Base-by-base conservation (phyloP, 2,797 vertebrate genomes). In the Scolopax bukidnonensis region DNA sequence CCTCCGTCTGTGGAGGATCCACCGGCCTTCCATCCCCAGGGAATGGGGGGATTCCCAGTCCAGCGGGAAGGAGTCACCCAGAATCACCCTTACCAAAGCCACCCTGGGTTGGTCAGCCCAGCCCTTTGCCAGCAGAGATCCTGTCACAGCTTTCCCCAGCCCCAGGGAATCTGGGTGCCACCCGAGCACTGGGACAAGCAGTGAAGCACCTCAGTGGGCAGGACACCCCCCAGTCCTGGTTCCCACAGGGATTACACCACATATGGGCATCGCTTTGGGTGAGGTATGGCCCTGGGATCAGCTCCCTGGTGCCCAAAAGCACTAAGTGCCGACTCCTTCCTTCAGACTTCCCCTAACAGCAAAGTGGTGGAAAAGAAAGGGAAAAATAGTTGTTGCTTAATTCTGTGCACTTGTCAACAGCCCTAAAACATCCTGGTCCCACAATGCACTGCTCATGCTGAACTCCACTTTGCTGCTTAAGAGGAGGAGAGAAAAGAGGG, bases 171-270 rank as follows among this genome's bases (percentile, higher is more conserved):
- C 27, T 45, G 36, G 7, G 14, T 64, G 11, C 9, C 57, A 50
- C 11, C 23, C 12, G 16, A 53, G 50, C 40, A 32, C 38, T 36
- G 24, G 40, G 27, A 11, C 0, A 2, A 53, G 70, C 32, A 50
- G 19, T 4, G 60, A 54, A 54, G 24, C 32, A 23, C 11, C 0
- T 0, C 51, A 79, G 30, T 0, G 9, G 10, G 51, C 59, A 87
- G 43, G 57, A 61, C 11, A 20, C 3, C 2, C 23, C 23, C 12
- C 23, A 15, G 17, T 2, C n/a, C 38, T 0, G 0, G 12, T 15
- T 56, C 32, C 41, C 4, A 1, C 8, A 30, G 13, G 20, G 32
- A 33, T 0, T 36, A 11, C 33, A 47, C 16, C 23, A 24, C 28
- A 10, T 0, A 0, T 24, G 25, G 28, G 38, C 33, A 88, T 57